These are phyloP conservation scores for Hydraecia micacea DNA, from an alignment of 2,888 invertebrate genomes.

Conservation along the genomic window DNA sequence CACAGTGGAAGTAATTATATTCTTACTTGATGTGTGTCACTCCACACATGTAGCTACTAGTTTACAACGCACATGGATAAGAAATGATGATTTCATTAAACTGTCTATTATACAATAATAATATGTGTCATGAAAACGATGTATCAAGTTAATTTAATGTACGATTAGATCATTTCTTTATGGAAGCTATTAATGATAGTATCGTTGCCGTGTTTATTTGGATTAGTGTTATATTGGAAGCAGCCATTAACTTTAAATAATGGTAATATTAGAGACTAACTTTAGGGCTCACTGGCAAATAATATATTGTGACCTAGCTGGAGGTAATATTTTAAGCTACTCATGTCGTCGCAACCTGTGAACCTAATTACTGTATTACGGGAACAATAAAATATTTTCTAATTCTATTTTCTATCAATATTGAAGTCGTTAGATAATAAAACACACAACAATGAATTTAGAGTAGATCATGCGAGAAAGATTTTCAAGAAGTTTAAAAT, in stretches of 20 bases:
- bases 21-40: conserved; percentile 49
- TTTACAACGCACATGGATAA: conserved; percentile 42
- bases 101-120: conserved; percentile 2
- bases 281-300: no score
- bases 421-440: background rate
- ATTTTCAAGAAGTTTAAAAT: background rate
- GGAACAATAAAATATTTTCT: no score
- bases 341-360: no score
- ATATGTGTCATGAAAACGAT: conserved; percentile 32
- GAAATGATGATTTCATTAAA: conserved; percentile 43
- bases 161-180: conserved; percentile 35
- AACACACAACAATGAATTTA: fast-evolving
- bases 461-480: background rate
- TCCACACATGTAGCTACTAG: conserved; percentile 48
- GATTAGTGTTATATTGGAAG: background rate
- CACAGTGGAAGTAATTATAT: conserved; percentile 55
- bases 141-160: conserved; percentile 18
- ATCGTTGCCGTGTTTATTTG: conserved; percentile 4
- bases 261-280: background rate
- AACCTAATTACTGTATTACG: no score
- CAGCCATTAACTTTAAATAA: background rate
- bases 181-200: conserved; percentile 1
- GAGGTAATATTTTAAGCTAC: no score
- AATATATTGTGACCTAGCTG: no score
- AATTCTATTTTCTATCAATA: background rate